Conservation (phyloP, 2,113 vertebrate genomes). For the Onychorhynchus coronatus region DNA sequence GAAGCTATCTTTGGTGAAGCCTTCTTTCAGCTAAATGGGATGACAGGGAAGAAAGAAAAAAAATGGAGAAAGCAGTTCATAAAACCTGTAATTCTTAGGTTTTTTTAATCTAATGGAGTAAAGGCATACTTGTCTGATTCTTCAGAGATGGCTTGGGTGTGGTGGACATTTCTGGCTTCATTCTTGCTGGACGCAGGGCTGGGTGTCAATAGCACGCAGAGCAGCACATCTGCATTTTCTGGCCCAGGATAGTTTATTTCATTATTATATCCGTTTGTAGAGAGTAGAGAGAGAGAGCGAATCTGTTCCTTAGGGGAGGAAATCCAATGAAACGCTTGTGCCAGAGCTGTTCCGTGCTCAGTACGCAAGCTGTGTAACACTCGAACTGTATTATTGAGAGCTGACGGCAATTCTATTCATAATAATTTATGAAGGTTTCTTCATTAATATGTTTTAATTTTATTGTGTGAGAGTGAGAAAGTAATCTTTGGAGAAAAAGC, state of each 20-base stretch:
- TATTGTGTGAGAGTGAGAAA: not conserved
- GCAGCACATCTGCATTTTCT: constrained; percentile 57
- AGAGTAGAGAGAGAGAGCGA: not conserved
- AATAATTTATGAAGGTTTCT: not conserved
- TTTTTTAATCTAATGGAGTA: not conserved
- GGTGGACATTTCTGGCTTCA: not conserved
- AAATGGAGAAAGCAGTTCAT: not conserved
- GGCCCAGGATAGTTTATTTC: constrained; percentile 33
- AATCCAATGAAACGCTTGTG: not conserved
- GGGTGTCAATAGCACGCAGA: constrained; percentile 47
- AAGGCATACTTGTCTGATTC: not conserved
- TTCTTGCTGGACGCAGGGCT: not conserved
- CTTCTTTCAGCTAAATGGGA: not conserved
- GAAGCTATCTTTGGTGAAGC: not conserved
- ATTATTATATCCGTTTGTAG: constrained; percentile 39
- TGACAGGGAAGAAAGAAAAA: not conserved
- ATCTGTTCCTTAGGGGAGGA: constrained; percentile 44
- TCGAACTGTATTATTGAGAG: not conserved
- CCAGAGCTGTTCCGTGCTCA: not conserved
- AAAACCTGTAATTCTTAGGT: not conserved
- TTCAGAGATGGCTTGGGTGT: constrained; percentile 19
- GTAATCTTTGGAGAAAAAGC: not conserved
- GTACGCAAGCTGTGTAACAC: not conserved
- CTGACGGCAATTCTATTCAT: not conserved
- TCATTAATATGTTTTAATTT: not conserved